Conservation (phyloP, 1,140 invertebrate species). For the Propsilocerus akamusi region DNA sequence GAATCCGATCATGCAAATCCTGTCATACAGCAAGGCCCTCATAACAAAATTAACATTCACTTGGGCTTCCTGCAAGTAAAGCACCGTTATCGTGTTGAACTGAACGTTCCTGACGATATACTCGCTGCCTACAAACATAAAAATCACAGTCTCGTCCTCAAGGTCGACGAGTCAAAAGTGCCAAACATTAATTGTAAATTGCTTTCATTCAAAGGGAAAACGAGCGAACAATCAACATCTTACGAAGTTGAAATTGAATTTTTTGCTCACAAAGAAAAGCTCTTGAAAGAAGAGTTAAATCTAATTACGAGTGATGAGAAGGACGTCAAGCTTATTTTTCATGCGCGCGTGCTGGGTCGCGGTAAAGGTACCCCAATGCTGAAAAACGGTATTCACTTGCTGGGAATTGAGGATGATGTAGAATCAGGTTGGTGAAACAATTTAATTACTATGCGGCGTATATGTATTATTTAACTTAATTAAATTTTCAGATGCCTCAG, state of each 20-base stretch:
- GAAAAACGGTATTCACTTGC: conserved; percentile 29
- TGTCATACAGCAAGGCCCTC: conserved; percentile 20
- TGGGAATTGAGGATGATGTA: conserved; percentile 24
- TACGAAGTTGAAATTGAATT: conserved; percentile 29
- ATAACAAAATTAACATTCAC: conserved; percentile 19
- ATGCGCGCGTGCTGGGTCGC: conserved; percentile 27
- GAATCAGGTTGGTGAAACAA: conserved; percentile 12
- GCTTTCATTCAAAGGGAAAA: conserved; percentile 16
- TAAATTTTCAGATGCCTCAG: background rate
- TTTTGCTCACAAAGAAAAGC: conserved; percentile 30
- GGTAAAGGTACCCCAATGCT: conserved; percentile 32
- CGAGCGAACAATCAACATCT: conserved; percentile 17
- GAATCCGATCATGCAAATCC: conserved; percentile 16
- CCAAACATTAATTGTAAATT: conserved; percentile 22
- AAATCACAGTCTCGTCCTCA: conserved; percentile 13
- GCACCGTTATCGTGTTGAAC: conserved; percentile 22
- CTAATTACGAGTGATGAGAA: conserved; percentile 21
- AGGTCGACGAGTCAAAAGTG: conserved; percentile 14
- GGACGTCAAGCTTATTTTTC: conserved; percentile 18
- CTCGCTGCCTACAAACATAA: conserved; percentile 11
- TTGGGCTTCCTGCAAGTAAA: conserved; percentile 25
- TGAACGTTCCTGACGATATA: conserved; percentile 17
- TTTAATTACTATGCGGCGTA: background rate
- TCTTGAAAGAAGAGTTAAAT: conserved; percentile 27
- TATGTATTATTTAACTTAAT: no score